Base-by-base conservation (phyloP, 2,113 vertebrate species). In the Chrysochloris asiatica region DNA sequence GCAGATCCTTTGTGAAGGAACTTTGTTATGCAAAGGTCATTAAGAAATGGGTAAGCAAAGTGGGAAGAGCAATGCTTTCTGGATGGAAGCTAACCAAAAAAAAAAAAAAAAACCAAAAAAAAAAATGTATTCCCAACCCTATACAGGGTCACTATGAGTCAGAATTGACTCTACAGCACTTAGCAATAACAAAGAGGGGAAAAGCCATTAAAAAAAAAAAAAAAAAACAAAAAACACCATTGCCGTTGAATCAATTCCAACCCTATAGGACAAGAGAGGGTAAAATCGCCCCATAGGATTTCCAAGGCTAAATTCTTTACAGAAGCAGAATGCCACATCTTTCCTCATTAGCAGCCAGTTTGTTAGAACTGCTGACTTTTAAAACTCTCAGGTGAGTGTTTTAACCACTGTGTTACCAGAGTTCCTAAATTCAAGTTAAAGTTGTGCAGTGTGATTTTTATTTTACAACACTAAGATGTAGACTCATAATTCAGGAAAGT, bases 401-500 rank as follows among this genome's bases (percentile, higher is more conserved):
- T 30, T 63, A 30, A 63, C 59, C 26, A 63, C 9, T 30, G 59
- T 30, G 8, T 28, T 16, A 30, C 59, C 26, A 63, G 9, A 16
- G 59, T 8, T 63, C 28, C 28, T 63, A 28, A 28, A 36, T 47
- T 61, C 76, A 47, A 63, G 48, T 30, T 4, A 87, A 7, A 4
- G 5, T 1, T 67, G 26, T 7, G 9, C 3, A 36, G 3, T 33
- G 48, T 26, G 7, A n/a, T n/a, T n/a, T n/a, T n/a, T n/a, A n/a
- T n/a, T n/a, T n/a, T 19, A 41, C 56, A 48, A 43, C 10, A 30
- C 6, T 69, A 77, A 76, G 30, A 33, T 14, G 16, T 4, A 93
- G 38, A 45, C 69, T 69, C 41, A 19, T 41, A 56, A 76, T 30
- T 47, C 80, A 86, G 33, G 24, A 36, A 45, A 63, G 8, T n/a